Base-by-base conservation (phyloP, 2,113 vertebrate species). In the Poecilia latipinna region DNA sequence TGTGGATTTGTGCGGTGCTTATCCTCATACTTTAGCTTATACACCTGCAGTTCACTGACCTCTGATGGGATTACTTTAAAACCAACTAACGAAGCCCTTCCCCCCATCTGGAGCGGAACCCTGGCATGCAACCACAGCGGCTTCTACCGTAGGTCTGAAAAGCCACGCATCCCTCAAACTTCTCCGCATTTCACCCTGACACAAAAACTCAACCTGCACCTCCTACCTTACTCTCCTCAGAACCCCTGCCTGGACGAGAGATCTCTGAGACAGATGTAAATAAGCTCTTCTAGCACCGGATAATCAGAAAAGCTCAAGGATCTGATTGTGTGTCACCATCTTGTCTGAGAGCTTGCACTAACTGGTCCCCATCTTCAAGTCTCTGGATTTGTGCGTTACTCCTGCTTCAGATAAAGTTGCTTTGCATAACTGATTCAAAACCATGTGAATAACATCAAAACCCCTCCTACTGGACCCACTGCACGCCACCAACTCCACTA, bases 1-100 rank as follows among this genome's bases (percentile, higher is more conserved):
- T 74, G 62, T 51, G 39, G n/a, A 57, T 48, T 64, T 57, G 65
- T 60, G 72, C 68, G 42, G 10, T 71, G 15, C 32, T 0, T 15
- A 60, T 44, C 77, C 24, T 60, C 66, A 72, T 44, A 85, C 71
- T 68, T 88, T 61, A 74, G 70, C 84, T 91, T 91, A 90, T 93
- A 93, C 91, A 93, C 79, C 28, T 26, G 11, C 68, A 54, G 37
- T 70, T 68, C 54, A 61, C 65, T 70, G 77, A 80, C 57, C 44
- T 78, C 69, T 68, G 68, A 91, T 72, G 24, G 88, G 90, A 91
- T 93, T 91, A 88, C 57, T 4, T 75, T 72, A 70, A 68, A 81
- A 68, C 51, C 51, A 57, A 57, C 51, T 57, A 57, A 57, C n/a
- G 51, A 10, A 57, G 22, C 19, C 24, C 51, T 0, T n/a, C 51